These are phyloP conservation scores for Luperina testacea DNA, from an alignment of 2,888 invertebrate genomes.

Conservation along the genomic window DNA sequence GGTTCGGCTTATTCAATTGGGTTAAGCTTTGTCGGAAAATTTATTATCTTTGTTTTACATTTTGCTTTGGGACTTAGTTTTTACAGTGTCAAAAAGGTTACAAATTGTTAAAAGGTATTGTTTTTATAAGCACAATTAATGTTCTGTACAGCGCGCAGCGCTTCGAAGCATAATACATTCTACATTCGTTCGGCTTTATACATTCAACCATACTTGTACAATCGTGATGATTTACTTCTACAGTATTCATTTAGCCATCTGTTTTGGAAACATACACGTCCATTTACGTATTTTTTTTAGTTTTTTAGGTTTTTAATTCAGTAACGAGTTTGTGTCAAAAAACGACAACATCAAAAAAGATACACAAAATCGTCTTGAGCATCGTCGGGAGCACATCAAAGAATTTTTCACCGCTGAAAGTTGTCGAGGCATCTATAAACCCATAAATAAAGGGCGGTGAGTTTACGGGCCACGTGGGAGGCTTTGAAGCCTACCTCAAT, in stretches of 20 bases:
- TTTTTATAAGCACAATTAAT: background rate
- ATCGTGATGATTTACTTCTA: background rate
- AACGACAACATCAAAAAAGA: conserved; percentile 11
- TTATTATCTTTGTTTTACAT: conserved; percentile 30
- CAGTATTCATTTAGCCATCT: background rate
- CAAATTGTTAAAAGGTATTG: background rate
- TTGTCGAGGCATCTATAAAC: conserved; percentile 42
- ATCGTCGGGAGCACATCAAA: conserved; percentile 37
- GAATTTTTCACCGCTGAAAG: conserved; percentile 30
- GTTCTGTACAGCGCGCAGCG: background rate
- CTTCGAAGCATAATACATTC: background rate
- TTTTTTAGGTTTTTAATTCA: conserved; percentile 22
- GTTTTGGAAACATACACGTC: background rate
- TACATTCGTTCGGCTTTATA: background rate
- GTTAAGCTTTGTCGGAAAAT: conserved; percentile 28
- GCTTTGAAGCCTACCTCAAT: conserved; percentile 51
- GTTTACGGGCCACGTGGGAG: conserved; percentile 32
- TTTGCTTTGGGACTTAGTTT: conserved; percentile 15
- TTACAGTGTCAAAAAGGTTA: background rate
- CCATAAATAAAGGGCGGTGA: conserved; percentile 44
- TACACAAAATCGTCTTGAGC: conserved; percentile 29
- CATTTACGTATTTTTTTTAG: background rate
- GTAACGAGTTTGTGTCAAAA: background rate
- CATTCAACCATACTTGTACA: background rate
- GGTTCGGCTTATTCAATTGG: conserved; percentile 49